Conservation (phyloP, 2,113 vertebrate species). For the Leuciscus idus region DNA sequence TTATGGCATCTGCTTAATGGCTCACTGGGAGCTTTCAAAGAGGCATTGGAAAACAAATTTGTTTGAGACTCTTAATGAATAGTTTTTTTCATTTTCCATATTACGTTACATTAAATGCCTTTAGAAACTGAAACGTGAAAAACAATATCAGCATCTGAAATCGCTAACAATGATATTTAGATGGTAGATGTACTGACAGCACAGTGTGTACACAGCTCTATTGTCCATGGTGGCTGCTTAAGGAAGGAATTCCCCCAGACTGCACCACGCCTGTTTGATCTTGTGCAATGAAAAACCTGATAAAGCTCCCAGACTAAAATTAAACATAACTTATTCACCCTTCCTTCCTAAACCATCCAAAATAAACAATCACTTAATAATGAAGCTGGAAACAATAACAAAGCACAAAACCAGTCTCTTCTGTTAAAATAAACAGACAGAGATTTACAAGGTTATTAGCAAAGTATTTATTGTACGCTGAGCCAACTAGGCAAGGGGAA, state of each 20-base stretch:
- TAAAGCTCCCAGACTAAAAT: slow-evolving; percentile 68
- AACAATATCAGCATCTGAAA: neutral
- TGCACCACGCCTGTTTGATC: slow-evolving; percentile 68
- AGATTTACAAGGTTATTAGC: slow-evolving; percentile 3
- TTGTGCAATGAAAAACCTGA: slow-evolving; percentile 54
- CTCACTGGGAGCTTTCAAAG: neutral
- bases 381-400: slow-evolving; percentile 54
- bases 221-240: slow-evolving; percentile 52
- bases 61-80: neutral
- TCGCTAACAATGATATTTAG: neutral
- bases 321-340: slow-evolving; percentile 66
- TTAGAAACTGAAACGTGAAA: neutral
- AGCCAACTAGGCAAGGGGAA: neutral
- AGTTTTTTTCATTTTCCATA: neutral
- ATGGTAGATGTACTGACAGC: neutral
- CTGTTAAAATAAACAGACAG: slow-evolving; percentile 46
- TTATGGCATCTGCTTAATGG: slow-evolving; percentile 18
- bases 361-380: slow-evolving; percentile 62
- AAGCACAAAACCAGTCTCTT: slow-evolving; percentile 38
- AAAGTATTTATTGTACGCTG: neutral
- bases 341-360: slow-evolving; percentile 60
- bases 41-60: neutral
- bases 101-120: neutral
- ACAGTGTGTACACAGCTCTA: slow-evolving; percentile 38
- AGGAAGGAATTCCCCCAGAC: slow-evolving; percentile 71